Percentiles rank a stretch among this genome's conserved stretches.
Evolutionary conservation across 92 coral and sea anemone species (phyloP).

Genomic region (Porites evermanni): DNA sequence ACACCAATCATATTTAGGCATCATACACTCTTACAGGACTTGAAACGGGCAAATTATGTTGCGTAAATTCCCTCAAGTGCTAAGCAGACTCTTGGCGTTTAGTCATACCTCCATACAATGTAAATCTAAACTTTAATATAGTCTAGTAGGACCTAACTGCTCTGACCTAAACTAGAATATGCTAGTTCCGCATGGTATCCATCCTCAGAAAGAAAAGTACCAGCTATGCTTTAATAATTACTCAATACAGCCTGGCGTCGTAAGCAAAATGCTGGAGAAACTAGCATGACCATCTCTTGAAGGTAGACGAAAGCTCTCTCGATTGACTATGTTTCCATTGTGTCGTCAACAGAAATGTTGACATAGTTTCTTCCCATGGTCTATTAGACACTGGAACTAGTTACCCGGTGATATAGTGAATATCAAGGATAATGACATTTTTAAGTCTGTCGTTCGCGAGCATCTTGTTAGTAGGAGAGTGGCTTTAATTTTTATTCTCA

Average conservation of each 20-base stretch:
- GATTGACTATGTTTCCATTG: too few species aligned
- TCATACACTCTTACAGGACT: neutral
- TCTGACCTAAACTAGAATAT: constrained; percentile 37
- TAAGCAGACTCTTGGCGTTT: neutral
- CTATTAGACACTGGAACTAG: neutral
- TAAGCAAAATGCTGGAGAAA: constrained; percentile 34
- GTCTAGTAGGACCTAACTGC: constrained; percentile 54
- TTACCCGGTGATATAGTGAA: too few species aligned
- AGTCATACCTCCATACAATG: neutral
- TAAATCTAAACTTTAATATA: constrained; percentile 9
- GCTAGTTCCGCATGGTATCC: constrained; percentile 65
- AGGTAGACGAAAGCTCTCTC: too few species aligned
- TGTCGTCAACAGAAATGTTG: constrained; percentile 22
- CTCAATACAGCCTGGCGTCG: constrained; percentile 51
- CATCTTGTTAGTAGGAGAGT: too few species aligned
- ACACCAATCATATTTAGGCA: neutral
- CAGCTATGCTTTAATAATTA: constrained; percentile 53
- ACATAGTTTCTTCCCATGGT: constrained; percentile 9
- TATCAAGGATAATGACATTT: too few species aligned
- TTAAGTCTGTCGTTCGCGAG: too few species aligned
- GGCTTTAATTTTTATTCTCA: too few species aligned
- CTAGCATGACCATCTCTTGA: neutral
- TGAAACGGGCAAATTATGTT: neutral
- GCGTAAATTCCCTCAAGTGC: neutral
- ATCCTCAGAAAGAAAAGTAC: constrained; percentile 56